These are phyloP conservation scores for Pterostichus madidus DNA, from an alignment of 2,888 invertebrate species.

Conservation along the genomic window DNA sequence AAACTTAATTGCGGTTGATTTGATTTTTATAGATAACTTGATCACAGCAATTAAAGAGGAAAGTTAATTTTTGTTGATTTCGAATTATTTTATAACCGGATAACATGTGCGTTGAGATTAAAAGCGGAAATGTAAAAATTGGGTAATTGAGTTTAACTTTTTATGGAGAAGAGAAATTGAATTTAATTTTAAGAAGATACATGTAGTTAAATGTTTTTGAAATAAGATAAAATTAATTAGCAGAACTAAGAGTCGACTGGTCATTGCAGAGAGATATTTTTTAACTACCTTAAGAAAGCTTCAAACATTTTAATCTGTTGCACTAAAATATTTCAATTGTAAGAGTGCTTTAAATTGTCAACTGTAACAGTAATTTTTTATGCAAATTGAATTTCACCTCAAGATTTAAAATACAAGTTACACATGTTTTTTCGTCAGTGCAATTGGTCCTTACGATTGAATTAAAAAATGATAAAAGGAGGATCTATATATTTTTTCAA, in stretches of 20 bases:
- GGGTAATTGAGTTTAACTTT: neutral
- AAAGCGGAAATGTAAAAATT: constrained; percentile 32
- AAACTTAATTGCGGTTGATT: constrained; percentile 18
- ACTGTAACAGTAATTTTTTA: too few relatives aligned
- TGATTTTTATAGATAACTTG: constrained; percentile 29
- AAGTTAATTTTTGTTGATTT: constrained; percentile 14
- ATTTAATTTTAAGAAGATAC: neutral
- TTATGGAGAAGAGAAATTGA: constrained; percentile 22
- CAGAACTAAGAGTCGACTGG: neutral
- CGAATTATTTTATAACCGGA: constrained; percentile 32
- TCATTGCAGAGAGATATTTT: too few relatives aligned
- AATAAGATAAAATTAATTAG: neutral
- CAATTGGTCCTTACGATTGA: too few relatives aligned
- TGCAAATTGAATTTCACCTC: too few relatives aligned
- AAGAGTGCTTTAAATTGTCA: too few relatives aligned
- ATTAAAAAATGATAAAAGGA: too few relatives aligned
- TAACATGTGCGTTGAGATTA: neutral
- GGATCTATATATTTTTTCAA: too few relatives aligned
- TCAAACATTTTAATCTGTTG: too few relatives aligned
- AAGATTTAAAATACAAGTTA: too few relatives aligned
- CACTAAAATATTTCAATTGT: too few relatives aligned
- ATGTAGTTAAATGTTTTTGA: neutral
- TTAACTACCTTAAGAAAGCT: too few relatives aligned
- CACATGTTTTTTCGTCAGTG: too few relatives aligned
- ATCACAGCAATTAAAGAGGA: constrained; percentile 22